These are phyloP conservation scores for Tokudaia tokunoshimensis DNA, from an alignment of 2,797 vertebrate genomes.

Conservation along the genomic window DNA sequence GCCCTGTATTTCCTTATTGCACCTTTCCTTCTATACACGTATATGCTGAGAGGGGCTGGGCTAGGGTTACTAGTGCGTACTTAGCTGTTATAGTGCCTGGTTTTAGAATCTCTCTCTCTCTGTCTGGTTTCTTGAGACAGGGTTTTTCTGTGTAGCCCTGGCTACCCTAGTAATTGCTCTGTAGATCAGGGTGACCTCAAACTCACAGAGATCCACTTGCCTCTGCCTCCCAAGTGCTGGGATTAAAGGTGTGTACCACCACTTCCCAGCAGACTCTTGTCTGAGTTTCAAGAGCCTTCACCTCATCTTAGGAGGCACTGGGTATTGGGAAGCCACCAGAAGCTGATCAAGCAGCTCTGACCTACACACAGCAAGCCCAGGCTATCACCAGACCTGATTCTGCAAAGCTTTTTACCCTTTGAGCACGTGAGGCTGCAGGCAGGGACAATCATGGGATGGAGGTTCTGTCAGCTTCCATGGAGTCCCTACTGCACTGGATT, in stretches of 20 bases:
- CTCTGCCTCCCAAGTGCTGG: not conserved
- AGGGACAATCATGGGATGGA: not conserved
- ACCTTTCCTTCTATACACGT: not conserved
- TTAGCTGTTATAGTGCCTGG: conserved; percentile 19
- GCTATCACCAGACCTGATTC: conserved; percentile 73
- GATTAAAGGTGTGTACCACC: not conserved
- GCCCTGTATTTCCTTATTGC: not conserved
- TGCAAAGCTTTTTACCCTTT: conserved; percentile 81
- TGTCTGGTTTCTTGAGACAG: not conserved
- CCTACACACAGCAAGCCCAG: conserved; percentile 68
- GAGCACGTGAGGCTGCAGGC: conserved; percentile 69
- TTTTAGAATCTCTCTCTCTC: not conserved
- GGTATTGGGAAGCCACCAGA: conserved; percentile 72
- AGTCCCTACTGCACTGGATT: conserved; percentile 28
- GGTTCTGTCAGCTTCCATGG: conserved; percentile 72
- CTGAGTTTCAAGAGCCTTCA: not conserved
- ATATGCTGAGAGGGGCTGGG: not conserved
- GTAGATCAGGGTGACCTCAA: not conserved
- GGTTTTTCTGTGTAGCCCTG: not conserved
- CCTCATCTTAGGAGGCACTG: conserved; percentile 9
- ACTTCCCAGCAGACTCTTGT: not conserved
- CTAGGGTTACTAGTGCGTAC: conserved; percentile 10
- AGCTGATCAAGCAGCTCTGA: conserved; percentile 78
- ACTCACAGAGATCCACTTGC: not conserved
- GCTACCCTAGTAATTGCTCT: not conserved